Base-by-base conservation (phyloP, 2,888 invertebrate species). In the Apodemia hepburni region DNA sequence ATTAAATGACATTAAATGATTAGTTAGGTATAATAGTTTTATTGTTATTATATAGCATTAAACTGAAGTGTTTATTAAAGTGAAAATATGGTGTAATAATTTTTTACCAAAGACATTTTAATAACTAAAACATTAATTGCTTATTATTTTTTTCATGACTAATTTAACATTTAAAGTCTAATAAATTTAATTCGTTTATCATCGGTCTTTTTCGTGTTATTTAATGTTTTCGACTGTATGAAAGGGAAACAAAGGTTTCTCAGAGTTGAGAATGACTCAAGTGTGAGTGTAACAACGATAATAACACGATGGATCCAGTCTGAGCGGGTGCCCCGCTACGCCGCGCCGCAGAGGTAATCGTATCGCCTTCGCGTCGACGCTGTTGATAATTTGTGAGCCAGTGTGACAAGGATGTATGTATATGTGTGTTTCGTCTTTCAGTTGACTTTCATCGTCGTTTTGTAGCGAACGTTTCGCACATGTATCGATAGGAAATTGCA, bases 371-470 rank as follows among this genome's bases (percentile, higher is more conserved):
- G 73, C 70, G 72, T 74, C 73, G 73, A 71, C 73, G 70, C 72
- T 74, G 78, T 85, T 87, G 86, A 87, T 87, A 83, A 87, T 84
- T 42, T 85, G 84, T 84, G 82, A 82, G 84, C 85, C 82, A 79
- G 79, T 75, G 86, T 79, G 88, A 90, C 85, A 89, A 87, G 90
- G 90, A 89, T 86, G 84, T 86, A 85, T 85, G 85, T 88, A 90
- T 90, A 88, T 88, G 82, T 88, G 85, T 84, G 85, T 89, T 90
- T 90, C 90, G 89, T 87, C 89, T 90, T 89, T 89, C 90, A 91
- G 90, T 91, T 90, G 90, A 90, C 90, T 91, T 91, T 90, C 89
- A 89, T 87, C 90, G 86, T 85, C 85, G 89, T 87, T 88, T 87
- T 85, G 88, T 84, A 83, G 89, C 83, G 89, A 90, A 90, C 90